Evolutionary conservation across 2,113 vertebrate genomes (phyloP).

Genomic region (Gobiocypris rarus): DNA sequence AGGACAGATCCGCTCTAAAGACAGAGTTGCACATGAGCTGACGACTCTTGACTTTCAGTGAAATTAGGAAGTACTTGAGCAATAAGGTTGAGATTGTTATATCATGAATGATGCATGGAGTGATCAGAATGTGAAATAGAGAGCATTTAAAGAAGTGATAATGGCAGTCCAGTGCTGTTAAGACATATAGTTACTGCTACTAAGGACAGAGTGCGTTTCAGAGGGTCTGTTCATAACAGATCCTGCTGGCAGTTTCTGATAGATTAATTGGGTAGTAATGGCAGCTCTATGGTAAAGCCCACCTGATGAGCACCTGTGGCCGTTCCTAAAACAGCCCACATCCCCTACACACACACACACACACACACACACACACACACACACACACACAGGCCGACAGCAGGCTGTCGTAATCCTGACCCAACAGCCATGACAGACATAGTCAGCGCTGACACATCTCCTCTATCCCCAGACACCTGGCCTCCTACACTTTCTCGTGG

Average conservation of each 20-base stretch:
- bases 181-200: not conserved
- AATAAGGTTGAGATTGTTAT: not conserved
- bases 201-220: not conserved
- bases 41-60: not conserved
- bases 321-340: not conserved
- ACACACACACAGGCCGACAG: not conserved
- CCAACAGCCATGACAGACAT: not conserved
- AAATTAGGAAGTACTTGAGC: not conserved
- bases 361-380: not conserved
- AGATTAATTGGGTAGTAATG: conserved; percentile 1
- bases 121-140: not conserved
- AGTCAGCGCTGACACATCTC: conserved; percentile 5
- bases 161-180: not conserved
- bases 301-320: not conserved
- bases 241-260: conserved; percentile 1
- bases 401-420: not conserved
- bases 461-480: not conserved
- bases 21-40: not conserved
- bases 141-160: not conserved
- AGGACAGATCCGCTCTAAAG: not conserved
- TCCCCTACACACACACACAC: not conserved
- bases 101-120: too few relatives aligned
- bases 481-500: not conserved
- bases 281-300: not conserved
- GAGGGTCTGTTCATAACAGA: too few relatives aligned